Base-by-base conservation (phyloP, 2,113 vertebrate genomes). In the Pitta sordida region DNA sequence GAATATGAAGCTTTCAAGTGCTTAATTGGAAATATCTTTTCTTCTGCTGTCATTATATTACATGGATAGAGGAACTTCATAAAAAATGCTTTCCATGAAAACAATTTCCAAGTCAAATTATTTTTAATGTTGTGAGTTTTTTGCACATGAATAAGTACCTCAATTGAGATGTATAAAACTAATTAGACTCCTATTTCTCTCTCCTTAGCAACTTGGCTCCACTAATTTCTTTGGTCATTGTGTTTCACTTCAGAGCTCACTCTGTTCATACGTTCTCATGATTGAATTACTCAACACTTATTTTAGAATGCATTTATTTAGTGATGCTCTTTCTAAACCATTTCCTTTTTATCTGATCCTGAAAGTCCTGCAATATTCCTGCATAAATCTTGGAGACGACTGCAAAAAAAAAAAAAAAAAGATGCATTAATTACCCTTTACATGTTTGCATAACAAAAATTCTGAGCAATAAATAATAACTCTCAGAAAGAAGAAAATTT, bases 61-160 rank as follows among this genome's bases (percentile, higher is more conserved):
- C 58, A 41, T 6, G 90, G 84, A 89, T 67, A 93, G 64, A 63
- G 37, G 14, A 78, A 51, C 21, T 95, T 93, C 87, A 95, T 89
- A 94, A 67, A 39, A 22, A 92, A 83, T 20, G 22, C 41, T 86
- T 95, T 94, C 68, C 87, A 87, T 65, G 81, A 94, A 95, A 97
- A 96, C 90, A 70, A 96, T 92, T 97, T 97, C 83, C 95, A 96
- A 97, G 95, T 97, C 76, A 95, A 95, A 95, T 96, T 96, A 96
- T 86, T 95, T 95, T 95, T 92, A 96, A 96, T 83, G 60, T 64
- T 91, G 77, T 93, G 80, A 82, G 62, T 60, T 94, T 94, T 94
- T 92, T 56, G 71, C 86, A 87, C 75, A 87, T 92, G 83, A 96
- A 75, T 95, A 95, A 94, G 84, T 93, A 95, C 80, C 75, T 91